Base-by-base conservation (phyloP, 2,113 vertebrate species). In the Cynoglossus semilaevis region DNA sequence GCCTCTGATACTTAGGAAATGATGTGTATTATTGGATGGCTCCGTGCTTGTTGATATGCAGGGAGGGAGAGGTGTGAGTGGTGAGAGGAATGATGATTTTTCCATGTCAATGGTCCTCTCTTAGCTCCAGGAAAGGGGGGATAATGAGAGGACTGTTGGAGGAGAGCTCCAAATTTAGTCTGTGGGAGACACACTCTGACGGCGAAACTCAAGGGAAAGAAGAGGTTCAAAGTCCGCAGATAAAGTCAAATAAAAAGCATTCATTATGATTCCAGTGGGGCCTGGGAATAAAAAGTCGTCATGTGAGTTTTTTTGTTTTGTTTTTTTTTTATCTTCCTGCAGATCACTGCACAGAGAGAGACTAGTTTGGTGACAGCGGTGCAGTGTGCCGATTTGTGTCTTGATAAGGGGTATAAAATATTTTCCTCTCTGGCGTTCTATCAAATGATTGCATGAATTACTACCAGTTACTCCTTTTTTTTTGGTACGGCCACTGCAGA, bases 91-190 rank as follows among this genome's bases (percentile, higher is more conserved):
- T 51, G 42, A 64, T 54, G 70, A 74, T 69, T 85, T 29, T 85
- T 79, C 74, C 74, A 65, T 65, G 74, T 78, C 75, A 72, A 47
- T 69, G 76, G 40, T 70, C 58, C 36, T 60, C 69, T 69, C 71
- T 72, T 29, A 40, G 64, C 67, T 66, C 15, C 63, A 56, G 63
- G 67, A 70, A 68, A 80, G 61, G 68, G 55, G 67, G 72, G 83
- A 72, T 69, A 70, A 63, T 61, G 55, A 44, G 58, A 58, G 38
- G 53, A 67, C 78, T 83, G 69, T 80, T 68, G 66, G 48, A 57
- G 1, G 36, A 66, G 46, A 65, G 61, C 53, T 64, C 70, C 73
- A 63, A 15, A 71, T 77, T 72, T 78, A 83, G 17, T 34, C 46
- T 47, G 63, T 49, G n/a, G 8, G 50, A 76, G 56, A 67, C 11